phyloP scores from a whole-genome alignment of 2,797 vertebrate species.

The Chrysocyon brachyurus region DNA sequence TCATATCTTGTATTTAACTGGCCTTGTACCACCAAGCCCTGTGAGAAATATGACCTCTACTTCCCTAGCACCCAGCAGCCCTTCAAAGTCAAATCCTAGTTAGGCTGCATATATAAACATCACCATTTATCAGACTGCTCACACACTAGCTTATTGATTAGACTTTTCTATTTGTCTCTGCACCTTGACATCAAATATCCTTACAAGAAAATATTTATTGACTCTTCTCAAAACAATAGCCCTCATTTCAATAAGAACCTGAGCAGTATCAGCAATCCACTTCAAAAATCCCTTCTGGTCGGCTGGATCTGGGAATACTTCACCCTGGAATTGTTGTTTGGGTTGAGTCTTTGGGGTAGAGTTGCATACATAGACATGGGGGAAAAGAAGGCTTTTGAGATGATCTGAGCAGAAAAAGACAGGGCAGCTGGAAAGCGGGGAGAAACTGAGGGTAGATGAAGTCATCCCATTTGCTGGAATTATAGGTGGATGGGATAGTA shows the following conservation, averaged over 20 bases:
- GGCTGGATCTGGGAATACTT: background rate
- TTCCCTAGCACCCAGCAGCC: background rate
- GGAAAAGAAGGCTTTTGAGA: background rate
- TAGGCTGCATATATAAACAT: background rate
- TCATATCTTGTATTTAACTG: background rate
- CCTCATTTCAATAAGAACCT: constrained; percentile 18
- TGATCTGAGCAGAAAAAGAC: background rate
- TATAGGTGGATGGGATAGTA: background rate
- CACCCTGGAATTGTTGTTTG: background rate
- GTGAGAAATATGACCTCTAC: background rate
- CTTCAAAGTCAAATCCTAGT: background rate
- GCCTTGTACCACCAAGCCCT: background rate
- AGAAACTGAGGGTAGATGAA: background rate
- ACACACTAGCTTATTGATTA: background rate
- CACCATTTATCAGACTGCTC: background rate
- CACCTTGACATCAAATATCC: background rate
- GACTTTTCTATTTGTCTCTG: background rate
- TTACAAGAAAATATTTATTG: constrained; percentile 50
- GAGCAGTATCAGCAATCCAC: background rate
- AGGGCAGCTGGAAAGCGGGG: background rate
- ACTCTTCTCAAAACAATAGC: background rate
- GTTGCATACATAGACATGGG: background rate
- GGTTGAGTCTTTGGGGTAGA: background rate
- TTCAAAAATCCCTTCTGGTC: constrained; percentile 11
- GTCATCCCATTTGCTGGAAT: background rate